These are phyloP conservation scores for Melanotaenia trifasciata DNA, from an alignment of 2,797 vertebrate species.

Conservation along the genomic window DNA sequence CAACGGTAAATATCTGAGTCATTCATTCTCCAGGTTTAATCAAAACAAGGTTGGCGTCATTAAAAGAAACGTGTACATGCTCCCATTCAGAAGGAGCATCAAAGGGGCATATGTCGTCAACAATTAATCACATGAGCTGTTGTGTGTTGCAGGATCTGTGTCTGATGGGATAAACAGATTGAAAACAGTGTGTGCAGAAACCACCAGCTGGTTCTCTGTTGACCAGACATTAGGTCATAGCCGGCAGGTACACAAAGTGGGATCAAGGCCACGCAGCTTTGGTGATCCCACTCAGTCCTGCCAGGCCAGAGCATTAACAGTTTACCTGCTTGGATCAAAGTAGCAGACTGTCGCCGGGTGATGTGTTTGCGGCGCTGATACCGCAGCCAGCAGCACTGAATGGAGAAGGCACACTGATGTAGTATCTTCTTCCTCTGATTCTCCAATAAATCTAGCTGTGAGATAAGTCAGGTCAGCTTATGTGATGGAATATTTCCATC, in stretches of 20 bases:
- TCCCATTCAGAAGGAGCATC: neutral
- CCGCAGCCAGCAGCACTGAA: conserved; percentile 92
- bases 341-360: conserved; percentile 78
- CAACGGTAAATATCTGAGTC: neutral
- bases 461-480: conserved; percentile 34
- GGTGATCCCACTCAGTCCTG: neutral
- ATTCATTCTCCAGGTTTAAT: conserved; percentile 7
- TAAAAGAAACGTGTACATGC: neutral
- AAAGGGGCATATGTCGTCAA: conserved; percentile 26
- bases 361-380: conserved; percentile 75
- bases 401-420: conserved; percentile 85
- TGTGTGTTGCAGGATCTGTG: conserved; percentile 1
- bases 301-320: conserved; percentile 26
- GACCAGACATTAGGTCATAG: conserved; percentile 48
- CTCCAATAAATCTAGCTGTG: conserved; percentile 91
- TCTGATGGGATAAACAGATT: conserved; percentile 26
- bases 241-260: conserved; percentile 4
- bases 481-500: neutral
- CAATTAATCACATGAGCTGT: conserved; percentile 22
- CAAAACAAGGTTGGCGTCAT: neutral
- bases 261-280: conserved; percentile 22
- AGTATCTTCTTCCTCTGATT: conserved; percentile 79
- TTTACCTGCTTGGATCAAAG: conserved; percentile 93
- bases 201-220: conserved; percentile 41
- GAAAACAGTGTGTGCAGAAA: conserved; percentile 40